Percentiles rank a stretch among this genome's conserved stretches.
These are phyloP conservation scores for Scarus forsteni DNA, from an alignment of 2,797 vertebrate species.

Conservation along the genomic window DNA sequence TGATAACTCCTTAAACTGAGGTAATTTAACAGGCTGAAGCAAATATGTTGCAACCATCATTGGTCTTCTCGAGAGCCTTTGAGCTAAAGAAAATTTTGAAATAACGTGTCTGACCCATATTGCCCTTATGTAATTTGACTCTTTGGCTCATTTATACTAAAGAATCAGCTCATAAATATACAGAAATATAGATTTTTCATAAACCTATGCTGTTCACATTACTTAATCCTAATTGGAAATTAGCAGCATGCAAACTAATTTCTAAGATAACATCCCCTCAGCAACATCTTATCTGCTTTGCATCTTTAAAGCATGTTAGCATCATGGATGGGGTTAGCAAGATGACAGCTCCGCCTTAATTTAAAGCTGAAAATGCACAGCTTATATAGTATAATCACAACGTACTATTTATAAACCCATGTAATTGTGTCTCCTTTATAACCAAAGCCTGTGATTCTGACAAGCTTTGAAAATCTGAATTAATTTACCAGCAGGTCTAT, in stretches of 20 bases:
- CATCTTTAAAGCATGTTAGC: neutral
- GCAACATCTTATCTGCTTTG: neutral
- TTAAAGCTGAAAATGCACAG: neutral
- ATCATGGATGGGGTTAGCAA: neutral
- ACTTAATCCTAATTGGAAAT: neutral
- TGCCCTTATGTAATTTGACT: too few species aligned
- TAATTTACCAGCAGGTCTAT: too few species aligned
- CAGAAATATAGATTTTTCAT: neutral
- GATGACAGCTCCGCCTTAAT: neutral
- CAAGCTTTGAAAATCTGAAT: neutral
- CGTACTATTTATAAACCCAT: neutral
- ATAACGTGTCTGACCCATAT: too few species aligned
- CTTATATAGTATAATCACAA: neutral
- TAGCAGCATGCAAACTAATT: neutral
- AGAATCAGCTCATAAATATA: neutral
- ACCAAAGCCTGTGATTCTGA: neutral
- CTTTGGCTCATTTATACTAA: too few species aligned
- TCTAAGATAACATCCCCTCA: neutral
- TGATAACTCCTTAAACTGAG: too few species aligned
- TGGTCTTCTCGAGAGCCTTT: too few species aligned
- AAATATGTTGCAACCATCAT: too few species aligned
- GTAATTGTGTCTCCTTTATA: neutral
- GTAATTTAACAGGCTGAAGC: too few species aligned
- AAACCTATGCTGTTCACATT: neutral
- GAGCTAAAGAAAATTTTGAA: too few species aligned